A percentile compares a stretch with the other conserved stretches of the same genome.
phyloP scores from a whole-genome alignment of 1,140 invertebrate genomes.

The Coptotermes formosanus region DNA sequence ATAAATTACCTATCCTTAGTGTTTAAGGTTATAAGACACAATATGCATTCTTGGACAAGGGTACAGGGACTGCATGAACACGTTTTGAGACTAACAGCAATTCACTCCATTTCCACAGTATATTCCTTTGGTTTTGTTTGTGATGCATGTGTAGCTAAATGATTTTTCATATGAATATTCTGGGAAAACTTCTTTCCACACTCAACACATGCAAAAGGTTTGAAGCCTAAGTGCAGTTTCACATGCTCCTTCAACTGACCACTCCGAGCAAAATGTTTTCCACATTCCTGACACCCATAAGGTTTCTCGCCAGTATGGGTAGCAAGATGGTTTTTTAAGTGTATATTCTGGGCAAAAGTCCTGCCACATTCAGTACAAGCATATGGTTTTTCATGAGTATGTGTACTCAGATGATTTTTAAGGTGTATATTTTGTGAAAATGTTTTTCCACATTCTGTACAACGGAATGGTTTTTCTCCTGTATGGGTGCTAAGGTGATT shows the following conservation, averaged over 20 bases:
- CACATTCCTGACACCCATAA: background rate
- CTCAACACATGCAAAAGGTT: constrained; percentile 26
- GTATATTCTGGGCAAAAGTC: background rate
- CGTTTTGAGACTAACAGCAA: too few species aligned
- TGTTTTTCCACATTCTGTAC: background rate
- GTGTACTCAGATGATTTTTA: constrained; percentile 21
- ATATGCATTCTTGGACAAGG: too few species aligned
- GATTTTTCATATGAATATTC: constrained; percentile 36
- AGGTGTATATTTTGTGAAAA: constrained; percentile 2
- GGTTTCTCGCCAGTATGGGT: constrained; percentile 25
- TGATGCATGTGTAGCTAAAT: constrained; percentile 37
- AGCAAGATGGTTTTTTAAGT: background rate
- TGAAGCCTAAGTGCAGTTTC: constrained; percentile 27
- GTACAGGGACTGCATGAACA: too few species aligned
- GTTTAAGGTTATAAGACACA: too few species aligned
- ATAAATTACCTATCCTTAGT: too few species aligned
- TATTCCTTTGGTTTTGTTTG: background rate
- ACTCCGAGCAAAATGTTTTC: background rate
- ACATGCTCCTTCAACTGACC: constrained; percentile 18
- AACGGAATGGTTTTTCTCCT: constrained; percentile 13
- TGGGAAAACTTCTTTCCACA: constrained; percentile 25
- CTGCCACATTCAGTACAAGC: constrained; percentile 1
- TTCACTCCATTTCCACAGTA: background rate
- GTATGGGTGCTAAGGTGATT: constrained; percentile 13
- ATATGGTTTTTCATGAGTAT: constrained; percentile 16